phyloP scores from a whole-genome alignment of 2,113 vertebrate genomes.

The Steatornis caripensis region DNA sequence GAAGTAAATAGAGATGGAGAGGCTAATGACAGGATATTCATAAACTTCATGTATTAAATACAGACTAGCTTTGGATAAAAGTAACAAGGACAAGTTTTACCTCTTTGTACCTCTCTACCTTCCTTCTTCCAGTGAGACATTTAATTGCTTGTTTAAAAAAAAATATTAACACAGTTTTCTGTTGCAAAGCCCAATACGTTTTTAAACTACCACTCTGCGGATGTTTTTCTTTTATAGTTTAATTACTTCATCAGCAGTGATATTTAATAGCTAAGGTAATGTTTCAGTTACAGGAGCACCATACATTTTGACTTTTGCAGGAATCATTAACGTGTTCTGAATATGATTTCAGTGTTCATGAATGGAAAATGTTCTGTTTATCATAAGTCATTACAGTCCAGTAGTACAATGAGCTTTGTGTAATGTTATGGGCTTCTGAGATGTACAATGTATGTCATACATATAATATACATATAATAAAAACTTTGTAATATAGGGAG shows the following conservation, averaged over 20 bases:
- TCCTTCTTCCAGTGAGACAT: neutral
- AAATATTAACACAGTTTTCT: neutral
- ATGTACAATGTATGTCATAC: too few relatives aligned
- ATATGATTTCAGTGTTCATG: neutral
- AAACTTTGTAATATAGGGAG: neutral
- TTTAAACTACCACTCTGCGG: neutral
- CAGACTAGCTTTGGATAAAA: neutral
- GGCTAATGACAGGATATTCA: neutral
- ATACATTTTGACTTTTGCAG: neutral
- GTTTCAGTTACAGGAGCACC: neutral
- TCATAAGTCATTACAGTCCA: neutral
- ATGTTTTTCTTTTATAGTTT: neutral
- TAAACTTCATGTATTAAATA: neutral
- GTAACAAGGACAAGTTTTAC: neutral
- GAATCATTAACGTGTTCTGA: neutral
- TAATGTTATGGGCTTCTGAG: neutral
- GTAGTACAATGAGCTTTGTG: neutral
- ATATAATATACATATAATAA: too few relatives aligned
- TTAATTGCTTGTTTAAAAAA: neutral
- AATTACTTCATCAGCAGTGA: neutral
- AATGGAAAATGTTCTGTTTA: neutral
- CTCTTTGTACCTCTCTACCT: neutral
- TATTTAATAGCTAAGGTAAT: neutral
- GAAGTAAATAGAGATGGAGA: neutral
- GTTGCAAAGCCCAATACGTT: neutral